phyloP scores from a whole-genome alignment of 2,113 vertebrate genomes.

The Narcine bancroftii region DNA sequence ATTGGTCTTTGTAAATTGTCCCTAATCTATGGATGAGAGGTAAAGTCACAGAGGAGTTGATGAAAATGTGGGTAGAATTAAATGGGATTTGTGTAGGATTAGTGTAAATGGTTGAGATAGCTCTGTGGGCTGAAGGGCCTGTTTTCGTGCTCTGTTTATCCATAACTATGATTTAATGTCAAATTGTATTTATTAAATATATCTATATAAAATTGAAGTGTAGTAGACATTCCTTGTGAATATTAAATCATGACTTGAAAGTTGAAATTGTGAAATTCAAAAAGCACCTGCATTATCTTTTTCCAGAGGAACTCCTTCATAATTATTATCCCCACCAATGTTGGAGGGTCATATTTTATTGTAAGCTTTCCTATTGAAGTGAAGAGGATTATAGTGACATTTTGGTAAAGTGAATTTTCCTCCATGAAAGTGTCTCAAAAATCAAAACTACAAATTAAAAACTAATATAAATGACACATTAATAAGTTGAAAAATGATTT shows the following conservation, averaged over 20 bases:
- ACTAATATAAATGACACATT: neutral
- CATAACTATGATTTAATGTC: neutral
- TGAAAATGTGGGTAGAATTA: no score
- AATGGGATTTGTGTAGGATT: no score
- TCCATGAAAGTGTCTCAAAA: neutral
- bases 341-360: neutral
- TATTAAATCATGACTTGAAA: neutral
- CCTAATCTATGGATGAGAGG: no score
- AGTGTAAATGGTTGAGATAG: no score
- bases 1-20: no score
- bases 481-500: neutral
- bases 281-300: neutral
- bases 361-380: neutral
- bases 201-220: neutral
- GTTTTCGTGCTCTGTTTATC: no score
- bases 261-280: neutral
- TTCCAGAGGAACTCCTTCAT: neutral
- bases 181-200: neutral
- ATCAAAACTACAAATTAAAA: neutral
- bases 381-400: neutral
- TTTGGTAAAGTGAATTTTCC: neutral
- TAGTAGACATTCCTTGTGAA: neutral
- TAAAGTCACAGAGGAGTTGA: no score
- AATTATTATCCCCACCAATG: neutral
- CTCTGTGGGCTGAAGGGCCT: no score